Evolutionary conservation across 64 coral and sea anemone species (phyloP).

Genomic region (Stichodactyla mertensii): DNA sequence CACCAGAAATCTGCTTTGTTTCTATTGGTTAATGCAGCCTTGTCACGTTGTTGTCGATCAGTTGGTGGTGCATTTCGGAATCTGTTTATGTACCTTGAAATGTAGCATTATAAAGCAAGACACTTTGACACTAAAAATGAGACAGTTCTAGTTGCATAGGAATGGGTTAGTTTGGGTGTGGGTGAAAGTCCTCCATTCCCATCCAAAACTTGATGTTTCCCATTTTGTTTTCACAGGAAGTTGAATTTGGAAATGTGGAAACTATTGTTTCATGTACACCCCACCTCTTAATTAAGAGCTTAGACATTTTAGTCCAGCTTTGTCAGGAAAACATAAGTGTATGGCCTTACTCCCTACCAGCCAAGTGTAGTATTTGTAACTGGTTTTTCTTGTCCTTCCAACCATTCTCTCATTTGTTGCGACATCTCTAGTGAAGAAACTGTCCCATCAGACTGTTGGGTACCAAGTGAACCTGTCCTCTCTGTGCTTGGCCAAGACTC

Average conservation of each 20-base stretch:
- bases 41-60: conserved; percentile 60
- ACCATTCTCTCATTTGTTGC: conserved; percentile 30
- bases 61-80: conserved; percentile 74
- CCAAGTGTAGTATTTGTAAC: conserved; percentile 72
- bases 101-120: not conserved
- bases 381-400: conserved; percentile 36
- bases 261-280: too few species aligned
- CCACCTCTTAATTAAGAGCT: not conserved
- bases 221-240: too few species aligned
- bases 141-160: too few species aligned
- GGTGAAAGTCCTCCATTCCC: too few species aligned
- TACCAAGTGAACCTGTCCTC: conserved; percentile 9
- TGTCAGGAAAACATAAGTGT: not conserved
- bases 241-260: too few species aligned
- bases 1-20: conserved; percentile 75
- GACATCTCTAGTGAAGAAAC: conserved; percentile 73
- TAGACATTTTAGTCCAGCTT: not conserved
- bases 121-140: not conserved
- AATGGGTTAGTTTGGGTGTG: too few species aligned
- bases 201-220: too few species aligned
- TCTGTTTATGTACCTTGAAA: conserved; percentile 74
- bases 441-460: conserved; percentile 10
- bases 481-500: conserved; percentile 92
- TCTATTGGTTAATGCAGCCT: conserved; percentile 34
- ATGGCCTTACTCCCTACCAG: not conserved